Base-by-base conservation (phyloP, 2,113 vertebrate genomes). In the Strix uralensis region DNA sequence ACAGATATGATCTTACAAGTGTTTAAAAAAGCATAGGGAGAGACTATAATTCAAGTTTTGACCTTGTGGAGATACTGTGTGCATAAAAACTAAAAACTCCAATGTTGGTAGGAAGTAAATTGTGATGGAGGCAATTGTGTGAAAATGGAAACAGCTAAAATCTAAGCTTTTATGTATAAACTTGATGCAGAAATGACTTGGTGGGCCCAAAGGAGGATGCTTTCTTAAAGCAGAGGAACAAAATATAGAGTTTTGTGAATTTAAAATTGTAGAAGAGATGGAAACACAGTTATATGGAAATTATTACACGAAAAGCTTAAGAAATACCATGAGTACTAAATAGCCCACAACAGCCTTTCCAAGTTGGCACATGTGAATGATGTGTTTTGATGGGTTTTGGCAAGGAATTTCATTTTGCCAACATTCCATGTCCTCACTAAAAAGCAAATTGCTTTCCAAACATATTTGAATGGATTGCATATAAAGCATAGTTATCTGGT, bases 381-480 rank as follows among this genome's bases (percentile, higher is more conserved):
- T 83, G 66, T 65, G 58, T 95, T 86, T 38, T 29, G 51, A 77
- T 83, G 71, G 25, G 18, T 80, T 95, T 91, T 95, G 86, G 86
- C 80, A 77, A 92, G 74, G 63, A 78, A 19, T 20, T 70, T 71
- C 0, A 36, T 95, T 93, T 93, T 93, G 85, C 74, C 70, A 94
- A 16, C 65, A 57, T 90, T 93, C 44, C 29, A 16, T 10, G 18
- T 85, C 44, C 49, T 90, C 78, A 38, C 47, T 79, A 36, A 90
- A 94, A 83, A 86, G 8, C n/a, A 82, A 67, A 90, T 71, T 74
- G 47, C 52, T 95, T 93, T 91, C 47, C 61, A 93, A 79, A 85
- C 4, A 10, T 65, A 57, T 26, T 90, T 66, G 55, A 71, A 55
- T 90, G 49, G 47, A 15, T 80, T 88, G 51, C 2, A 1, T 54